These are phyloP conservation scores for Paragorgia papillata DNA, from an alignment of 92 coral and sea anemone genomes.

Conservation along the genomic window DNA sequence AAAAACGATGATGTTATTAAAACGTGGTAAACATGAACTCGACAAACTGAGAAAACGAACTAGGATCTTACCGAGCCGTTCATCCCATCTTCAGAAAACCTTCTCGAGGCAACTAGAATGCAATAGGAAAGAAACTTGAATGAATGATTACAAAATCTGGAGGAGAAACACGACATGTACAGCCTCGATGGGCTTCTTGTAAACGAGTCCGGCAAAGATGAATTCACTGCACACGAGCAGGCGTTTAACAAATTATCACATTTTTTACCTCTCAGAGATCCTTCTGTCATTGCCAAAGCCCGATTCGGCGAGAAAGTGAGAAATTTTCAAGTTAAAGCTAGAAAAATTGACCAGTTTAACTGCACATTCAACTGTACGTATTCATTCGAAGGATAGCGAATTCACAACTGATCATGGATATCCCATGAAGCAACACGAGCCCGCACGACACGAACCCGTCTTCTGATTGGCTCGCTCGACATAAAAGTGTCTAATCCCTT, in stretches of 20 bases:
- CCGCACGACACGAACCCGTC: slow-evolving; percentile 12
- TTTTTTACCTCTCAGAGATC: slow-evolving; percentile 38
- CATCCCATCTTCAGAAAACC: slow-evolving; percentile 43
- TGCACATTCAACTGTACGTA: background rate
- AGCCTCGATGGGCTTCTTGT: background rate
- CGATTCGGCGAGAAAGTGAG: background rate
- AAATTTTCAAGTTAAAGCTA: slow-evolving; percentile 3
- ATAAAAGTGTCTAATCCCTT: slow-evolving; percentile 23
- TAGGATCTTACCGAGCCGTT: slow-evolving; percentile 15
- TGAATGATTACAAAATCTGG: background rate
- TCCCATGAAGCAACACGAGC: slow-evolving; percentile 39
- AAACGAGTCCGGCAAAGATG: slow-evolving; percentile 5
- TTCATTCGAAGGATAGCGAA: slow-evolving; percentile 26
- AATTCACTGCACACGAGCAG: slow-evolving; percentile 28
- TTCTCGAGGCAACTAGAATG: slow-evolving; percentile 38
- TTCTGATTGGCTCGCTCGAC: slow-evolving; percentile 42
- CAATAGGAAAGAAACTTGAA: background rate
- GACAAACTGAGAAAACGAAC: background rate
- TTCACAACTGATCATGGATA: slow-evolving; percentile 37
- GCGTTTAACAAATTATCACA: background rate
- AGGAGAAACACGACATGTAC: slow-evolving; percentile 18
- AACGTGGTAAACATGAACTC: slow-evolving; percentile 24
- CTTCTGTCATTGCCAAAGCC: slow-evolving; percentile 33
- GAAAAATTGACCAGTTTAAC: slow-evolving; percentile 18
- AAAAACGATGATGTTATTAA: slow-evolving; percentile 34